Evolutionary conservation across 2,797 vertebrate genomes (phyloP).

Genomic region (Calcarius lapponicus): DNA sequence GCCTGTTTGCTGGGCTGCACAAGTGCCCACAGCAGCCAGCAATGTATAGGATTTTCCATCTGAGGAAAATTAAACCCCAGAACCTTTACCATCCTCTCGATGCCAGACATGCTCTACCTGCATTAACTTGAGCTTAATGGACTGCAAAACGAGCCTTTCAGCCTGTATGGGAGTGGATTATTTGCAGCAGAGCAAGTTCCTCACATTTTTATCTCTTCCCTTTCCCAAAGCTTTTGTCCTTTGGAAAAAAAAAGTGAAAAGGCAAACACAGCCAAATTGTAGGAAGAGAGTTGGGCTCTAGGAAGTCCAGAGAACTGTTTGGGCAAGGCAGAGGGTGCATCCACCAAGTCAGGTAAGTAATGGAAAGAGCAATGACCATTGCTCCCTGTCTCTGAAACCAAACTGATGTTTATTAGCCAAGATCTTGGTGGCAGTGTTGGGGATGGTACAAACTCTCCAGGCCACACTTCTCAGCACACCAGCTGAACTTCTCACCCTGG

Average conservation of each 20-base stretch:
- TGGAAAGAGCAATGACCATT: not conserved
- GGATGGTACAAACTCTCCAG: not conserved
- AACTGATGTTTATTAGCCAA: not conserved
- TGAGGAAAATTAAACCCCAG: slow-evolving; percentile 69
- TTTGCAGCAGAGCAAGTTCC: slow-evolving; percentile 43
- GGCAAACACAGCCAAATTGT: not conserved
- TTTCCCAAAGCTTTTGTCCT: slow-evolving; percentile 8
- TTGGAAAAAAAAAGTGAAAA: not conserved
- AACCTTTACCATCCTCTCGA: slow-evolving; percentile 60
- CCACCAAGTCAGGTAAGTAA: not conserved
- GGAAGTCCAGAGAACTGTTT: not conserved
- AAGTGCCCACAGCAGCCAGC: slow-evolving; percentile 30
- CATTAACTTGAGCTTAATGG: slow-evolving; percentile 71
- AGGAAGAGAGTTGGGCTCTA: rapidly evolving
- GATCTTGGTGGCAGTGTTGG: not conserved
- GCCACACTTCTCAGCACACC: not conserved
- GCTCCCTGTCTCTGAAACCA: not conserved
- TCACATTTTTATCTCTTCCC: not conserved
- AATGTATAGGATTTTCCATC: slow-evolving; percentile 49
- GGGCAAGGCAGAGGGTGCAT: not conserved
- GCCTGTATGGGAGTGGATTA: slow-evolving; percentile 51
- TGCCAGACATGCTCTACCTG: slow-evolving; percentile 64
- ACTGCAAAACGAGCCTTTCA: slow-evolving; percentile 62
- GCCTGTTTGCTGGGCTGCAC: slow-evolving; percentile 31
- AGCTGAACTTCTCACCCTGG: not conserved